A percentile compares a stretch with the other conserved stretches of the same genome.
These are phyloP conservation scores for Anthoscopus minutus DNA, from an alignment of 2,113 vertebrate species.

Conservation along the genomic window DNA sequence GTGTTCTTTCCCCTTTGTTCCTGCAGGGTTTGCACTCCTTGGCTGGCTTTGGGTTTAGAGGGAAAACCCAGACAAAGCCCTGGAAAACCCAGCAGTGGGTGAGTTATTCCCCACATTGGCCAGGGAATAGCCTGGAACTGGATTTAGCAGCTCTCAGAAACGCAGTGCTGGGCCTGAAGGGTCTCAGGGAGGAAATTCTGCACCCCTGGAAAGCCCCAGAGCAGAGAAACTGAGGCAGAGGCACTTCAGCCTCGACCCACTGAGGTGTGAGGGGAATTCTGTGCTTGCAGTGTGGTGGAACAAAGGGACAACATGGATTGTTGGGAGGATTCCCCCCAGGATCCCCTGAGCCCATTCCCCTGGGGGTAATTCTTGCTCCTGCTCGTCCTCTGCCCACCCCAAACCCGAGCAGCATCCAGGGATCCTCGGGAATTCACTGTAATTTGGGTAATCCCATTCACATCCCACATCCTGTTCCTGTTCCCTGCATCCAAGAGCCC, in stretches of 20 bases:
- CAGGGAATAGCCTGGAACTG: neutral
- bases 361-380: neutral
- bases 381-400: neutral
- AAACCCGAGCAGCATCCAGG: neutral
- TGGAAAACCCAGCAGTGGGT: neutral
- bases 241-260: neutral
- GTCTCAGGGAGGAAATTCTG: neutral
- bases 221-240: neutral
- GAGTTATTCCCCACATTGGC: neutral
- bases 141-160: neutral
- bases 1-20: neutral
- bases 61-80: no score
- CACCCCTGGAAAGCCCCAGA: neutral
- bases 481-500: neutral
- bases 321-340: neutral
- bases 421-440: neutral
- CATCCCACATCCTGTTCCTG: neutral
- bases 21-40: neutral
- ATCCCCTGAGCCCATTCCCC: neutral
- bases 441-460: accelerated
- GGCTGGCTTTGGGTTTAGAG: neutral
- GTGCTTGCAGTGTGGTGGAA: accelerated
- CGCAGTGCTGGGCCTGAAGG: neutral
- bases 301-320: neutral
- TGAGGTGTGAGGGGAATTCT: neutral